Conservation (phyloP, 23 tunicate species). For the Aplidium turbinatum region DNA sequence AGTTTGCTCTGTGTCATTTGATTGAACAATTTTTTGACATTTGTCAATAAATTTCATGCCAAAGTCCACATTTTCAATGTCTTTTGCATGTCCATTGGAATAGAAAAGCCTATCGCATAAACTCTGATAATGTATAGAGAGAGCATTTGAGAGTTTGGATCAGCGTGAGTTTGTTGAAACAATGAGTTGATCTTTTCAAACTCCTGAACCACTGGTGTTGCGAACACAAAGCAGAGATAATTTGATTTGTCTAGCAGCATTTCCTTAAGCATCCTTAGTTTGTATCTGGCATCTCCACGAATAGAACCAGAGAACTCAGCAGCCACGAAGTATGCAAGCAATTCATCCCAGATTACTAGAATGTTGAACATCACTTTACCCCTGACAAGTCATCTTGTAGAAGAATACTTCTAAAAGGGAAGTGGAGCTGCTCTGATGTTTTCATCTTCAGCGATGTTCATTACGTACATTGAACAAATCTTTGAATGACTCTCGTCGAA, state of each 20-base stretch:
- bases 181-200: slow-evolving; percentile 13
- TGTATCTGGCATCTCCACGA: slow-evolving; percentile 13
- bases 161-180: not conserved
- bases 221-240: slow-evolving; percentile 22
- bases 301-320: not conserved
- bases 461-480: slow-evolving; percentile 14
- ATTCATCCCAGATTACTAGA: slow-evolving; percentile 30
- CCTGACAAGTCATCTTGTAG: no score
- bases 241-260: slow-evolving; percentile 19
- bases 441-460: no score
- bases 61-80: slow-evolving; percentile 9
- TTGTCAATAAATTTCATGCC: slow-evolving; percentile 26
- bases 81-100: no score
- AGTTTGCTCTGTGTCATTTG: no score
- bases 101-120: no score
- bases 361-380: slow-evolving; percentile 37
- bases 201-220: slow-evolving; percentile 24
- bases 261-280: slow-evolving; percentile 37
- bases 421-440: no score
- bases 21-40: no score
- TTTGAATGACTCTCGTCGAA: slow-evolving; percentile 31
- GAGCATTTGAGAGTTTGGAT: no score
- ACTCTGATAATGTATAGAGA: no score
- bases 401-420: no score
- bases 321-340: slow-evolving; percentile 9